Evolutionary conservation across 2,797 vertebrate species (phyloP).

Genomic region (Chelidonichthys spinosus): DNA sequence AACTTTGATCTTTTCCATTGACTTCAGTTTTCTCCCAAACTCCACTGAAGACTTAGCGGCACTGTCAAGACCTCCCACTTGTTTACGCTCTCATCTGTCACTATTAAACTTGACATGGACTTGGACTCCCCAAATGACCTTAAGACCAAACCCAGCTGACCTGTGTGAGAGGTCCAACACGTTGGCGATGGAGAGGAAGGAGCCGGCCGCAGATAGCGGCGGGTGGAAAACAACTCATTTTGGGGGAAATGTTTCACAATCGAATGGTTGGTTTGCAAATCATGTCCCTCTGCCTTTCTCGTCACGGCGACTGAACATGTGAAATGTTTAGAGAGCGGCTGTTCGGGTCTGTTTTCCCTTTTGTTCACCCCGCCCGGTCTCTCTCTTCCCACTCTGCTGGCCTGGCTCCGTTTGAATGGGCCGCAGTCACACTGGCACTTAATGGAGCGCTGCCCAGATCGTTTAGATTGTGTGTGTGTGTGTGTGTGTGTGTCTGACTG

Average conservation of each 20-base stretch:
- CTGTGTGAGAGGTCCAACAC: conserved; percentile 2
- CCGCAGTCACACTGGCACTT: conserved; percentile 48
- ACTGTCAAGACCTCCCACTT: neutral
- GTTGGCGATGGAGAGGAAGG: neutral
- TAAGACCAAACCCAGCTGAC: neutral
- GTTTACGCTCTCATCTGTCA: neutral
- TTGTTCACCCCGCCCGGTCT: conserved; percentile 13
- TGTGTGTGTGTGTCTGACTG: conserved; percentile 41
- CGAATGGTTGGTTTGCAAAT: conserved; percentile 57
- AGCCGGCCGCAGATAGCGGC: conserved; percentile 5
- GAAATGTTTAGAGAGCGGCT: conserved; percentile 54
- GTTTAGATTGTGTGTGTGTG: conserved; percentile 30
- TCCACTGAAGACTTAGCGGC: neutral
- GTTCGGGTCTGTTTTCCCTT: conserved; percentile 43
- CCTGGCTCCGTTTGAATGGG: conserved; percentile 32
- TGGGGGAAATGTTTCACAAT: conserved; percentile 51
- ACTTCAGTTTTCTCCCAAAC: neutral
- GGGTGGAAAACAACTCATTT: conserved; percentile 49
- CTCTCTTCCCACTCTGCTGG: conserved; percentile 5
- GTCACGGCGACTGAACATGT: conserved; percentile 51
- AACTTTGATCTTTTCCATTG: neutral
- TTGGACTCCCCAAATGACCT: neutral
- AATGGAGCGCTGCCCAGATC: conserved; percentile 62
- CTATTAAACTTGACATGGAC: neutral
- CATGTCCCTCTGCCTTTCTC: conserved; percentile 42